Base-by-base conservation (phyloP, 2,797 vertebrate species). In the Vespertilio murinus region DNA sequence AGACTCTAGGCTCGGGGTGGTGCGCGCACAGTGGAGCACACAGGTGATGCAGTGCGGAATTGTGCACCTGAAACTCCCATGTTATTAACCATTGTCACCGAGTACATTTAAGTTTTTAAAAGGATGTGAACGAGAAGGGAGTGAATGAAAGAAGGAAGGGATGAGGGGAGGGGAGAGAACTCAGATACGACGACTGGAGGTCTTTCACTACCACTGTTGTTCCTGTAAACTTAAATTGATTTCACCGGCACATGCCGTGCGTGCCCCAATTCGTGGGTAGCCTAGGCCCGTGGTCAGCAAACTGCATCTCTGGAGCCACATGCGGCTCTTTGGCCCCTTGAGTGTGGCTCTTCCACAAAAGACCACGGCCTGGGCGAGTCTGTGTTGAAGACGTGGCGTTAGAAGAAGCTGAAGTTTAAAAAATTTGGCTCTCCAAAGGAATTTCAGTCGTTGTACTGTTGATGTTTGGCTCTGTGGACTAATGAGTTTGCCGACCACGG, bases 181-280 rank as follows among this genome's bases (percentile, higher is more conserved):
- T 4, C 35, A 17, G 40, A 4, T 0, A 0, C 1, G 45, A 0
- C 1, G 74, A 11, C 28, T 22, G 42, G 30, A 3, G 35, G 8
- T 52, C 45, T 78, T 54, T 90, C 38, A 0, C 17, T 8, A 0
- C 12, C 9, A 1, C 3, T 28, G 0, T 61, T 49, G 30, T 28
- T 12, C 59, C 77, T 25, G 12, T 13, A 25, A 65, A 54, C 40
- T 25, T 22, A 14, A n/a, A 6, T 10, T 28, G 23, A 2, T 4
- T 28, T 28, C 30, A 9, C 0, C 4, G 9, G 74, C 49, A 28
- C n/a, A 2, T 8, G 3, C 0, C 20, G 5, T 17, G 42, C 38
- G n/a, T n/a, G n/a, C n/a, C n/a, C 28, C n/a, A 20, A 0, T 61
- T 12, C 35, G 11, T n/a, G 45, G 59, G 56, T 23, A 42, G 23